Base-by-base conservation (phyloP, 2,888 invertebrate species). In the Eucera pruinosa region DNA sequence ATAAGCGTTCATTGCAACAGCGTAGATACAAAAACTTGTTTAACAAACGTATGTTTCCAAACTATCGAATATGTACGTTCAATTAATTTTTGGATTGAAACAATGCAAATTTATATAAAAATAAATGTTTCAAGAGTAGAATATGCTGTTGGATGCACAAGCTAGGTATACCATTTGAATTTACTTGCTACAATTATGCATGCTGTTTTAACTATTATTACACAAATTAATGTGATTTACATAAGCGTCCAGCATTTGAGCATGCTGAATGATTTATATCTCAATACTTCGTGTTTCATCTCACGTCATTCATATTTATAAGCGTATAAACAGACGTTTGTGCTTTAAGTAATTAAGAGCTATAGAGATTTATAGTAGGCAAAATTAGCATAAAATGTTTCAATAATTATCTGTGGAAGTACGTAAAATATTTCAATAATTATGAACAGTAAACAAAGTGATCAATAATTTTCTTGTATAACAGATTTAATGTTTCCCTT, bases 281-380 rank as follows among this genome's bases (percentile, higher is more conserved):
- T 64, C 36, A 18, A 15, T 36, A 60, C 57, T 77, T 64, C 9
- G 45, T 25, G 58, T 58, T 64, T 58, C 36, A 52, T 36, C 52
- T 64, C 47, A 18, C n/a, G 18, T 69, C 64, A 76, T 77, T 76
- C 69, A 69, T 69, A 75, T 77, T 65, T 75, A 77, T 77, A 77
- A 77, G 64, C 27, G 54, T 20, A 77, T 68, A 77, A 68, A 64
- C 68, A 62, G 58, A 58, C 45, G 20, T 64, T 60, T 54, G 23
- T 39, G 45, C 45, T 52, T 47, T 13, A 15, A 64, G 36, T 48
- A 64, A 75, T 76, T 65, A 76, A 60, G 43, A 74, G 33, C 57
- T 52, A 68, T 41, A 36, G 27, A 68, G 64, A 69, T 70, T 58
- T 70, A 70, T 62, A 11, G 23, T 36, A 36, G 9, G 36, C 25